A percentile compares a stretch with the other conserved stretches of the same genome.
Evolutionary conservation across 1,140 invertebrate genomes (phyloP).

Genomic region (Drosophila tani): DNA sequence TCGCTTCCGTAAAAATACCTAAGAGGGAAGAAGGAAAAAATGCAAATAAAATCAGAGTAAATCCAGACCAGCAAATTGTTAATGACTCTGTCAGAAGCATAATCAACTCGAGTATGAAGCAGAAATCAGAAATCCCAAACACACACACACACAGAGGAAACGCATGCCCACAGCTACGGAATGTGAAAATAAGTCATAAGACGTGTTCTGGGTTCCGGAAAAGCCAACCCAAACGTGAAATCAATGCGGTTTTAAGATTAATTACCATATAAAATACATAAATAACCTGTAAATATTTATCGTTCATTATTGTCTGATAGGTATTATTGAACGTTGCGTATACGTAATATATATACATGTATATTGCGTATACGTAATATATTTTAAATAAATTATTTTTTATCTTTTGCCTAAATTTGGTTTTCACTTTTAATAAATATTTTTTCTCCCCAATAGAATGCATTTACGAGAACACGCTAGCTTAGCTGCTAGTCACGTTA

Average conservation of each 20-base stretch:
- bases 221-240: neutral
- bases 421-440: neutral
- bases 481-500: constrained; percentile 52
- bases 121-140: constrained; percentile 42
- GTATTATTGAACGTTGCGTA: neutral
- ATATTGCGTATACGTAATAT: no score
- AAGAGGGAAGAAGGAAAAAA: constrained; percentile 9
- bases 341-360: neutral
- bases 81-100: constrained; percentile 61
- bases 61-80: constrained; percentile 50
- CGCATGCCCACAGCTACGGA: constrained; percentile 13
- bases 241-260: neutral
- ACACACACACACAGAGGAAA: constrained; percentile 1
- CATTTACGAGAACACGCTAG: constrained; percentile 23
- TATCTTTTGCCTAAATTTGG: neutral
- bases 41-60: constrained; percentile 55
- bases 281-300: neutral
- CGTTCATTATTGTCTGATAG: no score
- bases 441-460: neutral
- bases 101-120: constrained; percentile 44
- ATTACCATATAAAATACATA: no score
- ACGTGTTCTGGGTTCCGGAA: constrained; percentile 27
- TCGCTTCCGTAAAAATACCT: constrained; percentile 24
- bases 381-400: neutral
- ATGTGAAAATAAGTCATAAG: constrained; percentile 10